A percentile compares a stretch with the other conserved stretches of the same genome.
Evolutionary conservation across 2,888 invertebrate genomes (phyloP).

Genomic region (Cerastis leucographa): DNA sequence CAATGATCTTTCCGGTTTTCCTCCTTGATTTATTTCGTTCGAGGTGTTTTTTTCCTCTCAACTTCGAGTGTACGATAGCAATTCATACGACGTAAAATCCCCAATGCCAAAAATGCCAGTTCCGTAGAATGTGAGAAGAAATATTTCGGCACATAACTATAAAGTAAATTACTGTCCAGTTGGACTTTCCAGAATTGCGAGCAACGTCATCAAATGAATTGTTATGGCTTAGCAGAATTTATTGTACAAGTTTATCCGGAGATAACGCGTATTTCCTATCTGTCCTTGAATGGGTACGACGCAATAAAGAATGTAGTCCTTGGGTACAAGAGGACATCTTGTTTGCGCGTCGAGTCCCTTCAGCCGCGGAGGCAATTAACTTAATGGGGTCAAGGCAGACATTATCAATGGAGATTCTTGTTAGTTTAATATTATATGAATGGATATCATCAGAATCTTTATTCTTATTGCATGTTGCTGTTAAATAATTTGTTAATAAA

Average conservation of each 20-base stretch:
- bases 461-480: slow-evolving; percentile 5
- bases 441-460: neutral
- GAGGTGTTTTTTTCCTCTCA: slow-evolving; percentile 17
- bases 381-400: slow-evolving; percentile 66
- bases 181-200: slow-evolving; percentile 9
- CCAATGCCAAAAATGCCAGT: slow-evolving; percentile 28
- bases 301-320: slow-evolving; percentile 65
- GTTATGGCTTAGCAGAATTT: slow-evolving; percentile 21
- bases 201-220: slow-evolving; percentile 9
- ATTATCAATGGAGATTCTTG: slow-evolving; percentile 21
- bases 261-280: slow-evolving; percentile 22
- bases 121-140: slow-evolving; percentile 1
- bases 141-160: slow-evolving; percentile 9
- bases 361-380: slow-evolving; percentile 58
- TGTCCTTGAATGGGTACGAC: slow-evolving; percentile 46
- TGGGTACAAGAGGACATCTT: slow-evolving; percentile 66
- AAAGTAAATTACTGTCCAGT: slow-evolving; percentile 8
- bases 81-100: slow-evolving; percentile 11
- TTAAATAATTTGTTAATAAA: neutral
- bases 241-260: slow-evolving; percentile 1
- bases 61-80: neutral
- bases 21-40: slow-evolving; percentile 34
- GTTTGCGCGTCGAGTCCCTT: slow-evolving; percentile 68
- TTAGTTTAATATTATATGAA: neutral
- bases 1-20: slow-evolving; percentile 42